Conservation (phyloP, 2,797 vertebrate species). For the Smutsia gigantea region DNA sequence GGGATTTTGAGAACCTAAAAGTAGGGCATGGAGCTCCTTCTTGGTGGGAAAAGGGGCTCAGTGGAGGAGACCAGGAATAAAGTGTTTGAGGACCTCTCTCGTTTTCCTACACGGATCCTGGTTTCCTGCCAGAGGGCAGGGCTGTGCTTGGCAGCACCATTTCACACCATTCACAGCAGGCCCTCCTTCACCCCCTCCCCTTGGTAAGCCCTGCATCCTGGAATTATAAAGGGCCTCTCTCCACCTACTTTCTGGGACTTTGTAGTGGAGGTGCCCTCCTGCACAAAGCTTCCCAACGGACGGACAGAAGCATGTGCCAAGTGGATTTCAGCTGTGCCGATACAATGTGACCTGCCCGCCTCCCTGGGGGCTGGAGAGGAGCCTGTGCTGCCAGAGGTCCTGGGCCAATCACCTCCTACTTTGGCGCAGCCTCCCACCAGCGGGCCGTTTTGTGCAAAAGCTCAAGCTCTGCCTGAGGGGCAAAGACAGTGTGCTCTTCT, state of each 20-base stretch:
- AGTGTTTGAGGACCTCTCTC: background rate
- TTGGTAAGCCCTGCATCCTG: background rate
- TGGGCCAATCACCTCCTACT: background rate
- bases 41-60: background rate
- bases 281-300: background rate
- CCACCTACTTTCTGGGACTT: too few species aligned
- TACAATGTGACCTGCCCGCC: rapidly evolving
- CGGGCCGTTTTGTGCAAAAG: background rate
- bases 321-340: background rate
- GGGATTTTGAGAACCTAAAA: background rate
- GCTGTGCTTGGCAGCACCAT: background rate
- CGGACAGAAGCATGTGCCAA: background rate
- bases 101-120: too few species aligned
- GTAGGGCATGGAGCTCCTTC: background rate
- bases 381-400: background rate
- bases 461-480: background rate
- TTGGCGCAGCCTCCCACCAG: background rate
- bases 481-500: background rate
- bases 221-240: background rate
- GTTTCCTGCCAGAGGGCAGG: background rate
- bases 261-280: background rate
- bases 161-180: background rate
- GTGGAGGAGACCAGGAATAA: background rate
- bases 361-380: background rate
- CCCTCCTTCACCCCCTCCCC: background rate